Conservation (phyloP, 2,113 vertebrate genomes). For the Cynocephalus volans region DNA sequence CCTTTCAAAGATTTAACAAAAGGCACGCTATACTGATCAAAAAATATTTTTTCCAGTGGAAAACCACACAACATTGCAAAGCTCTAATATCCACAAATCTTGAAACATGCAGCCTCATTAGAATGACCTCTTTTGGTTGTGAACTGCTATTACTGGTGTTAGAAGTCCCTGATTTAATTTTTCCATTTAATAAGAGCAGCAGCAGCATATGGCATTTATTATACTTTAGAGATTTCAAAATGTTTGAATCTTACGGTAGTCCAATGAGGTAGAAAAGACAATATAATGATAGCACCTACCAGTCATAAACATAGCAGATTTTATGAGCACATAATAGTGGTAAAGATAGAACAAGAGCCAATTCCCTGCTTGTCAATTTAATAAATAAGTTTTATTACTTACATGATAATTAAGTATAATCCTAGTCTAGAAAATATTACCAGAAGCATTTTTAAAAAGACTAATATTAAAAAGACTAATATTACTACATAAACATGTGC, state of each 20-base stretch:
- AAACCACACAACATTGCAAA: not conserved
- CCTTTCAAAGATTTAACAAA: slow-evolving; percentile 38
- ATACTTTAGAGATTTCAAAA: not conserved
- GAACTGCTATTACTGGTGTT: not conserved
- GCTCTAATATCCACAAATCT: not conserved
- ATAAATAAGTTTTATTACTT: not conserved
- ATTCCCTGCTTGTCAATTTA: not conserved
- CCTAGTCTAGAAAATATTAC: not conserved
- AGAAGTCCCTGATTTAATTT: slow-evolving; percentile 16
- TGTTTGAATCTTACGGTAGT: not conserved
- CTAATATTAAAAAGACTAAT: no score
- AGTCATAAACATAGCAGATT: not conserved
- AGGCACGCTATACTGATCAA: not conserved
- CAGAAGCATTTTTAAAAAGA: not conserved
- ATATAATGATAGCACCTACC: not conserved
- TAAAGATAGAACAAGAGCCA: not conserved
- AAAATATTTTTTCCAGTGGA: not conserved
- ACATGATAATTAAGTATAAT: not conserved
- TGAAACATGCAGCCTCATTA: slow-evolving; percentile 7
- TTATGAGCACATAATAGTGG: not conserved
- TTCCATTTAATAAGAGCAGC: not conserved
- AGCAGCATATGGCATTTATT: not conserved
- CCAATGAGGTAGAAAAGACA: not conserved
- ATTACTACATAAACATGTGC: no score
- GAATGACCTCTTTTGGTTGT: slow-evolving; percentile 59